phyloP scores from a whole-genome alignment of 2,797 vertebrate genomes.

The Anolis apletophallus region DNA sequence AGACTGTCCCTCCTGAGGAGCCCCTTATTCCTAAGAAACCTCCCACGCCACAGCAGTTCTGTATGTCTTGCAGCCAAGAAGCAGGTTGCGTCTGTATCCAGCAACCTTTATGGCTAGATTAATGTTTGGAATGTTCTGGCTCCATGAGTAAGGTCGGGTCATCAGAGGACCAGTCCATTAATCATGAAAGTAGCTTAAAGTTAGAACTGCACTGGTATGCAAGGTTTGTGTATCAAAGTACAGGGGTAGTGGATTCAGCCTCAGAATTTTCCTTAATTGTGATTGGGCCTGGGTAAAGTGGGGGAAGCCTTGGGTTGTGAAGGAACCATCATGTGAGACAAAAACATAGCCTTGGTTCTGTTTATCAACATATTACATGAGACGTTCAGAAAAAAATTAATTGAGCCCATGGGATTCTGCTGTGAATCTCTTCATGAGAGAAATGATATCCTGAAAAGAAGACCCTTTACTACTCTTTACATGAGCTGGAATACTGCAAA shows the following conservation, averaged over 20 bases:
- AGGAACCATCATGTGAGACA: background rate
- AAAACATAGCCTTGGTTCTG: constrained; percentile 9
- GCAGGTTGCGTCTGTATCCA: background rate
- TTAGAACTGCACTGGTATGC: background rate
- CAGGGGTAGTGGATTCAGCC: background rate
- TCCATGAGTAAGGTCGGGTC: background rate
- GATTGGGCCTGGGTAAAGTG: background rate
- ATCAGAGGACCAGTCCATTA: background rate
- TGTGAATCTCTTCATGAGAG: too few relatives aligned
- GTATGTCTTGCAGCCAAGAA: background rate
- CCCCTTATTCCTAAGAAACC: background rate
- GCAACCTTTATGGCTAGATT: background rate
- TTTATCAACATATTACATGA: constrained; percentile 33
- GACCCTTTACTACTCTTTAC: too few relatives aligned
- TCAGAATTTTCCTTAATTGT: background rate
- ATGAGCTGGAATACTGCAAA: too few relatives aligned
- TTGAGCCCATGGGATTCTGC: too few relatives aligned
- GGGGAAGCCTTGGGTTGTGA: background rate
- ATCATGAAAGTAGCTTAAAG: background rate
- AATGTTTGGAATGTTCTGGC: background rate
- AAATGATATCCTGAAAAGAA: too few relatives aligned
- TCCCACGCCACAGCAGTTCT: background rate
- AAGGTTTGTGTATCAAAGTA: background rate
- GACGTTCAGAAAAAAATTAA: too few relatives aligned
- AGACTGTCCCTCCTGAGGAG: background rate